Evolutionary conservation across 2,113 vertebrate genomes (phyloP), one percentile per base, ranked within the genome.

Genomic region (Semnornis frantzii): DNA sequence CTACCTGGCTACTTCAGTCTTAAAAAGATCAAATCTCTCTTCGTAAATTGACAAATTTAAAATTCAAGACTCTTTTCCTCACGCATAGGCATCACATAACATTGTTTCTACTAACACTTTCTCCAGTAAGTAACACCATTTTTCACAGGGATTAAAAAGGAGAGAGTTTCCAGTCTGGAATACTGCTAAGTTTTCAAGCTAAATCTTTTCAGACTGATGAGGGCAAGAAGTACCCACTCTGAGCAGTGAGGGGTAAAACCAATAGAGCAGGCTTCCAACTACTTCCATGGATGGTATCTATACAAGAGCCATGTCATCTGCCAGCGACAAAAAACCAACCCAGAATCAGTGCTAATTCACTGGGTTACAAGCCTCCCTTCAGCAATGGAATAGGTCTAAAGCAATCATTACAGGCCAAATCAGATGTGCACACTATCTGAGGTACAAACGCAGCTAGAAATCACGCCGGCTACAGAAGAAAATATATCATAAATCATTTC

Each of bases 11-110:
- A 44, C 8, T 75, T 17, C 14, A 7, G 5, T 63, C 15, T 62
- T 33, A 69, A 76, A 64, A 77, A 44, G 13, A 72, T 12, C 10
- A 85, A 73, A 59, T 70, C 39, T 50, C 20, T 65, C 44, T 42
- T 31, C 37, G 64, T 57, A 73, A 75, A 66, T 4, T 7, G 34
- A 65, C 6, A 66, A 79, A 72, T 58, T 48, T 48, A 27, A 82
- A 87, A 84, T 69, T 16, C 60, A 68, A 68, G 30, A 68, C 25
- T 71, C 5, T 75, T 84, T 83, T 65, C 50, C 39, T 72, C 63
- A 91, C 12, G 50, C 1, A 5, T 48, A 44, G 1, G 50, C 0
- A 0, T 11, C 24, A 72, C 1, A 1, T 20, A 82, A 73, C 2
- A 63, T 87, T 19, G 12, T 59, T 89, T 85, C 72, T 66, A 58